Evolutionary conservation across 2,888 invertebrate species (phyloP), one percentile per base, ranked within the genome.

Genomic region (Thecophora atra): DNA sequence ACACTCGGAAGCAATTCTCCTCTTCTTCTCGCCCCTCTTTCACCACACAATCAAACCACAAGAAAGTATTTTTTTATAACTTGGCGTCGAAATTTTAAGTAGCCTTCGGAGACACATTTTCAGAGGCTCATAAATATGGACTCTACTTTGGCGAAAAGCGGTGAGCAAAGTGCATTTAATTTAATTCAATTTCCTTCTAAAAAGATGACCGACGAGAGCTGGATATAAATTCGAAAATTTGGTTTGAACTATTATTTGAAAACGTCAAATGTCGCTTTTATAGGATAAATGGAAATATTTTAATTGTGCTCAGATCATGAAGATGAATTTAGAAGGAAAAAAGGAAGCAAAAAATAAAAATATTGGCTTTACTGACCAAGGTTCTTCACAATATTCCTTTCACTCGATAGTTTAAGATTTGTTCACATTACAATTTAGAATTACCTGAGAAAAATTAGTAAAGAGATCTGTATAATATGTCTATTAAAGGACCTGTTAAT

Each of bases 51-150:
- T 8, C 30, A 30, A 51, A 28, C 21, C 26, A 65, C 51, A 65
- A 19, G 37, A 58, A 58, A 37, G 68, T 24, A 58, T 44, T 68
- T 68, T n/a, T 58, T 68, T 54, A 56, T 56, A 47, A 47, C 69
- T 69, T 69, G 60, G 60, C 11, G 60, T 19, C 19, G 52, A 62
- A 51, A 37, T 62, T 56, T 70, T 70, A 62, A 70, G 70, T 70
- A 54, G 52, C 62, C 70, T 70, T 70, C 19, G 63, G 70, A 70
- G 70, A 70, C 70, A 62, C 47, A 63, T 37, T 26, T 21, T 54
- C 54, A 19, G 26, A 30, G 44, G 37, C 51, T 24, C 26, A 63
- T 70, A 70, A 70, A 70, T 62, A 63, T 52, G 37, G 26, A 52
- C 70, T 51, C 42, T 58, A 56, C 60, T 69, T 44, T n/a, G 67